phyloP scores from a whole-genome alignment of 2,797 vertebrate species.

The Threskiornis aethiopicus region DNA sequence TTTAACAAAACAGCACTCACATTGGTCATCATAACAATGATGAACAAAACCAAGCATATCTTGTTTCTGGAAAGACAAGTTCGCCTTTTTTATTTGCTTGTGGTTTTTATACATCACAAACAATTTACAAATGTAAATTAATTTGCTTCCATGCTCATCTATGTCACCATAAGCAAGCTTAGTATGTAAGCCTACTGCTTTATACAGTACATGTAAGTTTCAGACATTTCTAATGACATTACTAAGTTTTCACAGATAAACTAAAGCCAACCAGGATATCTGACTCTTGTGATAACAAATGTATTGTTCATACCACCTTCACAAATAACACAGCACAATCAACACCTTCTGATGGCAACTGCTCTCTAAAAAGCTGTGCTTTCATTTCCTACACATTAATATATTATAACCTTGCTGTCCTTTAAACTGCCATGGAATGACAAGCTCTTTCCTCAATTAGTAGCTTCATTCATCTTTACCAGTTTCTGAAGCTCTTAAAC shows the following conservation, averaged over 20 bases:
- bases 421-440: not conserved
- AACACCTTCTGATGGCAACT: not conserved
- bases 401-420: not conserved
- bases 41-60: not conserved
- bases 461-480: not conserved
- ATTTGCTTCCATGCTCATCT: not conserved
- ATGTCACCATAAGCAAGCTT: not conserved
- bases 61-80: not conserved
- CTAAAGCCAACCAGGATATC: not conserved
- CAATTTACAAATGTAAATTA: not conserved
- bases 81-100: not conserved
- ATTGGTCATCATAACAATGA: not conserved
- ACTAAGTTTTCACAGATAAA: not conserved
- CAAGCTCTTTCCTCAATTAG: conserved; percentile 10
- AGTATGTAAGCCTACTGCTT: not conserved
- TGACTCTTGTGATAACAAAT: not conserved
- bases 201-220: not conserved
- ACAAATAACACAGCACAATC: not conserved
- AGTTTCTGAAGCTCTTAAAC: not conserved
- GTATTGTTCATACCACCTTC: not conserved
- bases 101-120: not conserved
- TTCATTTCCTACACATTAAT: conserved; percentile 1
- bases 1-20: not conserved
- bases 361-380: not conserved
- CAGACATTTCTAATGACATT: not conserved